Percentiles rank a stretch among this genome's conserved stretches.
phyloP scores from a whole-genome alignment of 2,113 vertebrate genomes.

The Lampris megalopsis region DNA sequence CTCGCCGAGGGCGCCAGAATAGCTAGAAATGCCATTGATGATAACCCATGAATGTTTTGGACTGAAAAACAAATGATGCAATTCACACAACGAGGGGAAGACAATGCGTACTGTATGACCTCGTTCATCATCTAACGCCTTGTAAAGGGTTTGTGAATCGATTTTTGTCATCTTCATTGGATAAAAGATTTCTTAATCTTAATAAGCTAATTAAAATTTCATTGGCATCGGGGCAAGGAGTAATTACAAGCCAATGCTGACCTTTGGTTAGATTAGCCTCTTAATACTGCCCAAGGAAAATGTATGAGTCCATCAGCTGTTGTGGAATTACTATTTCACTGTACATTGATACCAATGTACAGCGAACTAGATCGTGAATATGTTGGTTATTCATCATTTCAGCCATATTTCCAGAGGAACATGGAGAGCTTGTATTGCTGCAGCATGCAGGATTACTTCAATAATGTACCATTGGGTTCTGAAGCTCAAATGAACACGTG shows the following conservation, averaged over 20 bases:
- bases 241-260: slow-evolving; percentile 33
- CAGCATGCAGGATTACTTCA: neutral
- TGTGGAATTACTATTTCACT: neutral
- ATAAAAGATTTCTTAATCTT: slow-evolving; percentile 14
- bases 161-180: neutral
- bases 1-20: too few species aligned
- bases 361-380: too few species aligned
- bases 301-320: neutral
- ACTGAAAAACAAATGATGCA: neutral
- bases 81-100: neutral
- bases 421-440: neutral
- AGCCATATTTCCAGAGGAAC: too few species aligned
- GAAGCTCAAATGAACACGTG: neutral
- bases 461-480: neutral
- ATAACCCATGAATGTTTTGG: neutral
- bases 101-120: neutral
- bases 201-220: slow-evolving; percentile 32
- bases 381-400: too few species aligned
- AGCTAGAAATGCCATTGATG: neutral
- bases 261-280: slow-evolving; percentile 35
- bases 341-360: too few species aligned
- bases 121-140: slow-evolving; percentile 12
- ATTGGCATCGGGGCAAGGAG: slow-evolving; percentile 20
- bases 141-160: neutral
- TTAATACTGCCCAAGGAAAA: slow-evolving; percentile 22